A percentile compares a stretch with the other conserved stretches of the same genome.
These are phyloP conservation scores for Melanotaenia maccullochi DNA, from an alignment of 2,797 vertebrate genomes.

Conservation along the genomic window DNA sequence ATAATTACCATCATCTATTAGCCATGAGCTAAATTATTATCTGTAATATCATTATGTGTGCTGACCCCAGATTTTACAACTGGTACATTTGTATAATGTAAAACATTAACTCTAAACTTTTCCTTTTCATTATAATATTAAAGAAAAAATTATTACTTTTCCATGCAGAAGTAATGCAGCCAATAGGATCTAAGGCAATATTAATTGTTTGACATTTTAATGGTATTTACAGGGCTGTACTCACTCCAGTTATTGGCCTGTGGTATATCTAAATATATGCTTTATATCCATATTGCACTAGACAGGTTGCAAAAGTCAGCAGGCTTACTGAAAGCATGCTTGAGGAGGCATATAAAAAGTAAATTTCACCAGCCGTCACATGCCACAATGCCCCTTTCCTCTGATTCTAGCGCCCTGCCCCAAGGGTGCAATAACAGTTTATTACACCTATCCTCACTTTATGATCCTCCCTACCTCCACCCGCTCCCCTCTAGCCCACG, in stretches of 20 bases:
- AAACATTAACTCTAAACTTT: not conserved
- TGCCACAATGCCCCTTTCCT: slow-evolving; percentile 70
- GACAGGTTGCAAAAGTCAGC: slow-evolving; percentile 36
- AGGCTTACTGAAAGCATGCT: slow-evolving; percentile 38
- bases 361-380: slow-evolving; percentile 67
- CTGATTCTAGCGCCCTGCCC: slow-evolving; percentile 77
- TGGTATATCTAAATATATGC: not conserved
- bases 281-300: slow-evolving; percentile 13
- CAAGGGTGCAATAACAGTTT: slow-evolving; percentile 86
- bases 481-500: slow-evolving; percentile 71
- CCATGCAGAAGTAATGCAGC: not conserved
- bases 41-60: too few species aligned
- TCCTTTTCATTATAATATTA: not conserved
- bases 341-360: slow-evolving; percentile 58
- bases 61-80: too few species aligned
- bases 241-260: slow-evolving; percentile 3
- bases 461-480: slow-evolving; percentile 67
- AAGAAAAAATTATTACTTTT: not conserved
- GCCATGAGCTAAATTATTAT: too few species aligned
- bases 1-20: too few species aligned
- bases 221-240: not conserved
- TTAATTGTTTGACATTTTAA: not conserved
- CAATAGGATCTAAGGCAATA: not conserved
- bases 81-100: not conserved
- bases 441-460: slow-evolving; percentile 83